phyloP scores from a whole-genome alignment of 2,888 invertebrate species.

The Eupeodes latifasciatus region DNA sequence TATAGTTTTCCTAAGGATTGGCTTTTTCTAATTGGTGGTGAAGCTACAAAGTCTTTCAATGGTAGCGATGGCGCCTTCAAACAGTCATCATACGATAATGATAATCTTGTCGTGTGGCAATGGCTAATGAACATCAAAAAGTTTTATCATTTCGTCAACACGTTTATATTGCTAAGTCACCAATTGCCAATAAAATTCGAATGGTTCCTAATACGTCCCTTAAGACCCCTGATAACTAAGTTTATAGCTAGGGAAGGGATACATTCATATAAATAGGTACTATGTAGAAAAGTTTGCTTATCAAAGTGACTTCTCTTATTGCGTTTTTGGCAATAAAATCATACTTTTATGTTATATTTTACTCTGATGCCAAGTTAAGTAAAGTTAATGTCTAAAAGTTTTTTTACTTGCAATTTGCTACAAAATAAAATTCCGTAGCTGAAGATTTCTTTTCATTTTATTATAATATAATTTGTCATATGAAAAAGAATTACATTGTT shows the following conservation, averaged over 20 bases:
- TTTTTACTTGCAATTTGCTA: not conserved
- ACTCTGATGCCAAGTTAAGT: not conserved
- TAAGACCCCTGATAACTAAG: not conserved
- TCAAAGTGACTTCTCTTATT: conserved; percentile 2
- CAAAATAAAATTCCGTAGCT: not conserved
- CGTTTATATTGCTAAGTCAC: not conserved
- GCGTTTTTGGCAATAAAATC: not conserved
- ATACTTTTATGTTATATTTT: conserved; percentile 9
- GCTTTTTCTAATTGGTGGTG: not conserved
- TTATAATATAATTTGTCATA: not conserved
- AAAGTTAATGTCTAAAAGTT: conserved; percentile 15
- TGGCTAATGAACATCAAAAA: conserved; percentile 19
- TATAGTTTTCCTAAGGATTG: not conserved
- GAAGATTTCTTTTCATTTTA: not conserved
- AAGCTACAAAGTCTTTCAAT: not conserved
- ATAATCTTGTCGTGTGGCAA: not conserved
- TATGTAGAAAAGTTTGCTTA: conserved; percentile 6
- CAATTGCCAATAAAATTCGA: conserved; percentile 19
- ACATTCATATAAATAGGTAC: no score
- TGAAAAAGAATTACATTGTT: not conserved
- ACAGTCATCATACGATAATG: not conserved
- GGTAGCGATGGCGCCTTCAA: not conserved
- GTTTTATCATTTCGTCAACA: conserved; percentile 5
- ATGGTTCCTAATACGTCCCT: conserved; percentile 6
- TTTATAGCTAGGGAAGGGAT: no score